Conservation (phyloP, 2,113 vertebrate species). For the Ophiodon elongatus region DNA sequence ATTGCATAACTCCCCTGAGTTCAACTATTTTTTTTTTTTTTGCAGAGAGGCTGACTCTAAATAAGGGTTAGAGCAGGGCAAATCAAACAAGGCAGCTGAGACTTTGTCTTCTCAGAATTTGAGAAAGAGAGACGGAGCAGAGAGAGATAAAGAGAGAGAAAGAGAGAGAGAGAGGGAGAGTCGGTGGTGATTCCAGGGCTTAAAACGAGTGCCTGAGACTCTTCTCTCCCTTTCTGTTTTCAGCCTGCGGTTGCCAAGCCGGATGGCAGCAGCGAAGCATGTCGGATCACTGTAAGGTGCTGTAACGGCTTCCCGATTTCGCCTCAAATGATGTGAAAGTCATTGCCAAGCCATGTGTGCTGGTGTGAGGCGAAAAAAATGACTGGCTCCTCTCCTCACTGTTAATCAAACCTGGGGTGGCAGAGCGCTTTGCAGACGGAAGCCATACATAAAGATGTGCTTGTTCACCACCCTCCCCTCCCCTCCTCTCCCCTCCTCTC, state of each 20-base stretch:
- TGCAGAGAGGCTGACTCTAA: slow-evolving; percentile 38
- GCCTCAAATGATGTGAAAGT: slow-evolving; percentile 81
- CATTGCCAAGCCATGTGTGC: slow-evolving; percentile 74
- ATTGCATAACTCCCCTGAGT: slow-evolving; percentile 55
- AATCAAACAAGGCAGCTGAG: slow-evolving; percentile 52
- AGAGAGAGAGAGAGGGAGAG: background rate
- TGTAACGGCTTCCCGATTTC: slow-evolving; percentile 76
- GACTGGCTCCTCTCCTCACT: slow-evolving; percentile 71
- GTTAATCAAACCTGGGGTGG: slow-evolving; percentile 78
- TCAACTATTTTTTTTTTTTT: slow-evolving; percentile 16
- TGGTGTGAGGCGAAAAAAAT: slow-evolving; percentile 68
- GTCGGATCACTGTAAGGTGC: slow-evolving; percentile 75
- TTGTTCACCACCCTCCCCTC: slow-evolving; percentile 59
- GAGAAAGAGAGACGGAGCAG: slow-evolving; percentile 25
- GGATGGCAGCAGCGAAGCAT: slow-evolving; percentile 74
- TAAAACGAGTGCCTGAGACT: slow-evolving; percentile 60
- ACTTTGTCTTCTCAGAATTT: slow-evolving; percentile 50
- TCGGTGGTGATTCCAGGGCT: slow-evolving; percentile 41
- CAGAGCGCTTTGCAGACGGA: slow-evolving; percentile 67
- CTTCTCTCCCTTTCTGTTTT: slow-evolving; percentile 33
- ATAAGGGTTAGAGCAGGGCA: slow-evolving; percentile 41
- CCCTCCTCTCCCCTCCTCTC: background rate
- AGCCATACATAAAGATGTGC: slow-evolving; percentile 83
- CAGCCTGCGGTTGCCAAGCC: slow-evolving; percentile 63
- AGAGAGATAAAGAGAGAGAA: slow-evolving; percentile 25